These are phyloP conservation scores for Spilogale gracilis DNA, from an alignment of 2,113 vertebrate species.

Conservation along the genomic window DNA sequence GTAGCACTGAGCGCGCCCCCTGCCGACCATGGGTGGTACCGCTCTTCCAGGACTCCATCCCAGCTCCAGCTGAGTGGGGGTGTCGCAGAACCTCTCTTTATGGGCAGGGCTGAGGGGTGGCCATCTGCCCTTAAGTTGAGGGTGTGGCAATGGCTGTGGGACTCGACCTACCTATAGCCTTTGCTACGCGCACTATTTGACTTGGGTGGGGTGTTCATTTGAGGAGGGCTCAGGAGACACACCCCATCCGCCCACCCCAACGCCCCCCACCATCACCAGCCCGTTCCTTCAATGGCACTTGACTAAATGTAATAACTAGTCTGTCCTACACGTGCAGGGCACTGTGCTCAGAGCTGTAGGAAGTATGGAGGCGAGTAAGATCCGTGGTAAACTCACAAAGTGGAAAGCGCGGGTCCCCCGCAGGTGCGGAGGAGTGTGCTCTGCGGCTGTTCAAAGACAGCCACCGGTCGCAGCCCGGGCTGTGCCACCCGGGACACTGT, in stretches of 20 bases:
- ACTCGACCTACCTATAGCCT: neutral
- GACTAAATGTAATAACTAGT: too few species aligned
- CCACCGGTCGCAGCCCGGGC: too few species aligned
- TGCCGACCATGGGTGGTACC: neutral
- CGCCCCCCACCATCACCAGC: too few species aligned
- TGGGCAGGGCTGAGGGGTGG: too few species aligned
- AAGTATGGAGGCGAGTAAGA: neutral
- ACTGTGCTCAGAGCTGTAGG: neutral
- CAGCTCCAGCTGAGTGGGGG: rapidly evolving
- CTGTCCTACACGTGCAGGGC: neutral
- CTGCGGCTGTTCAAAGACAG: neutral
- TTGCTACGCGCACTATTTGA: neutral
- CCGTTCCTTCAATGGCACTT: neutral
- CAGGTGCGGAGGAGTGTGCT: rapidly evolving
- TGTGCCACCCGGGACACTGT: rapidly evolving
- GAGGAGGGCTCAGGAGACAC: neutral
- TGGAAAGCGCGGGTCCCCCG: neutral
- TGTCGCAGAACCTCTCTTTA: neutral
- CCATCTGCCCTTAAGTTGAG: neutral
- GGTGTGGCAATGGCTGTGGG: too few species aligned
- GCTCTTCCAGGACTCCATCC: neutral
- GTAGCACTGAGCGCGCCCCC: neutral
- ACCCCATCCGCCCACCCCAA: too few species aligned
- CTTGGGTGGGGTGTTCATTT: neutral
- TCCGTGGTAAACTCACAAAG: neutral